Conservation (phyloP, 2,797 vertebrate species). For the Arremon brunneinucha region DNA sequence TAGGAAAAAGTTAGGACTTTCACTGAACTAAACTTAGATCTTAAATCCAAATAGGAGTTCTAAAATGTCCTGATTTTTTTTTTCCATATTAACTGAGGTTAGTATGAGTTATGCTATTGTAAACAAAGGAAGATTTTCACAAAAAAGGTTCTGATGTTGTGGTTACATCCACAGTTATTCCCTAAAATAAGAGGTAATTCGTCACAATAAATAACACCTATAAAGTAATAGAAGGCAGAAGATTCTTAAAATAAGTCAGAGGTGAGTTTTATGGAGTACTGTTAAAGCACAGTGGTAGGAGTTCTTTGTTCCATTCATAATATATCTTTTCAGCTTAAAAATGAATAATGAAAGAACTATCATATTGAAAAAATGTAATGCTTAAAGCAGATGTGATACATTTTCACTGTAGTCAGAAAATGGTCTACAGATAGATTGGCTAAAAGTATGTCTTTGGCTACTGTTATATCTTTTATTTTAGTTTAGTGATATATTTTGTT, state of each 20-base stretch:
- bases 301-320: not conserved
- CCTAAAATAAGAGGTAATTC: slow-evolving; percentile 6
- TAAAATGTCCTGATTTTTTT: not conserved
- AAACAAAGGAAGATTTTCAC: not conserved
- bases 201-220: not conserved
- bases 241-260: not conserved
- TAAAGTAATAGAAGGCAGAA: not conserved
- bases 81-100: not conserved
- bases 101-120: not conserved
- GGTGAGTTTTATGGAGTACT: not conserved
- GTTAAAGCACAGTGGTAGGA: not conserved
- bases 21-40: not conserved
- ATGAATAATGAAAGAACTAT: not conserved
- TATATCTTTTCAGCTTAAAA: not conserved
- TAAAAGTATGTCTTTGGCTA: not conserved
- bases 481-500: not conserved
- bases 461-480: not conserved
- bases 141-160: not conserved
- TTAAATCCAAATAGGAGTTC: not conserved
- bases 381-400: not conserved
- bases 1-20: not conserved
- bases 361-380: not conserved
- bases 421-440: not conserved
- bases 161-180: not conserved
- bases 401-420: not conserved